These are phyloP conservation scores for Scrobipalpa atriplicella DNA, from an alignment of 2,888 invertebrate species.

Conservation along the genomic window DNA sequence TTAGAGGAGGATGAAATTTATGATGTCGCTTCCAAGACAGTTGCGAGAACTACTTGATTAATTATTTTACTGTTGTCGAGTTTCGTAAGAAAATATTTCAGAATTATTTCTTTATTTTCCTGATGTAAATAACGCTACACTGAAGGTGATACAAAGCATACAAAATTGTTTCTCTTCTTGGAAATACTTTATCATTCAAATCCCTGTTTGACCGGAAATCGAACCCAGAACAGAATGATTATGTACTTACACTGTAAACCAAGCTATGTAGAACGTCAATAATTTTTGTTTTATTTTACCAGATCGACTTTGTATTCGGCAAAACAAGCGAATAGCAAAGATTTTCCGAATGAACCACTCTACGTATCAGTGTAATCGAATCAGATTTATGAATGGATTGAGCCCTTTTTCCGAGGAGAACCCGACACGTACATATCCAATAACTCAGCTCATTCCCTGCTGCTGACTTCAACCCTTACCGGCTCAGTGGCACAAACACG, in stretches of 20 bases:
- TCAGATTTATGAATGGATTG: not conserved
- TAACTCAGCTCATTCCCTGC: not conserved
- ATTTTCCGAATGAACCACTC: not conserved
- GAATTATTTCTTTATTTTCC: no score
- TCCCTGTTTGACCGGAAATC: no score
- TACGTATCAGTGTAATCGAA: constrained; percentile 1
- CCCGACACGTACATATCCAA: constrained; percentile 3
- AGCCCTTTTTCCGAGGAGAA: not conserved
- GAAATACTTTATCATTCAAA: no score
- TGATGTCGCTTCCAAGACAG: constrained; percentile 1
- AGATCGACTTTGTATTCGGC: not conserved
- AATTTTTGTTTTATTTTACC: no score
- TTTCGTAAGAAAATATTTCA: not conserved
- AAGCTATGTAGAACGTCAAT: no score
- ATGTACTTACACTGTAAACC: no score
- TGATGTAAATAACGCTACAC: no score
- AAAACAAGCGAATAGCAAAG: not conserved
- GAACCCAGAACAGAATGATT: no score
- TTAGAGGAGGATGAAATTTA: not conserved
- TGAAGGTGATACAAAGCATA: no score
- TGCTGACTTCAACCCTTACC: not conserved
- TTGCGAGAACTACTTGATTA: not conserved
- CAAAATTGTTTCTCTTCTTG: no score
- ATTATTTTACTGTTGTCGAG: not conserved
- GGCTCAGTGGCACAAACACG: not conserved